Base-by-base conservation (phyloP, 2,797 vertebrate species). In the Epinephelus coioides region DNA sequence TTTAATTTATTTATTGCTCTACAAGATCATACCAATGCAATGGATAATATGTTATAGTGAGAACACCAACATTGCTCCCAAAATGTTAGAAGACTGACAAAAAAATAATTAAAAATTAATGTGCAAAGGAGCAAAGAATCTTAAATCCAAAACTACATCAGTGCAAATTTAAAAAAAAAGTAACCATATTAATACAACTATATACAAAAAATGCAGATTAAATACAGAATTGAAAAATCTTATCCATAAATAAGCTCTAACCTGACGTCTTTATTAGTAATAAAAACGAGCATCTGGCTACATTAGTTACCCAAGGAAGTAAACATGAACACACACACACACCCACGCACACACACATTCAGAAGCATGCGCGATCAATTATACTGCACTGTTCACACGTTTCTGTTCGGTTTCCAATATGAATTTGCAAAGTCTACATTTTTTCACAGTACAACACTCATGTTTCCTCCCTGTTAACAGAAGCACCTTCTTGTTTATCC, bases 401-500 rank as follows among this genome's bases (percentile, higher is more conserved):
- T 63, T 56, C 21, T 71, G 25, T 73, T 30, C 4, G 5, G 43
- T 40, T 81, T 12, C 10, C 17, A 49, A 34, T 64, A 15, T 64
- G 44, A 55, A 60, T 55, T 27, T 53, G 53, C 21, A 57, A 55
- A 50, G 27, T 21, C 11, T 18, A 2, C 19, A 68, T 65, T 65
- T 18, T 78, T 75, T 77, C 69, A 25, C 47, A 60, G 25, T 27
- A 11, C 51, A 71, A 54, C 61, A 60, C 62, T 60, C 51, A 47
- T 81, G 53, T 61, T 59, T 30, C 55, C 27, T 72, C 60, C 4
- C 67, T 69, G 75, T 78, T 60, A 51, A 38, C 57, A 69, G 63
- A 82, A 76, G 57, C 47, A 79, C 72, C 53, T 67, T 83, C 64
- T 55, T 85, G 60, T 84, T 78, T 62, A 19, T 61, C 40, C 61